A percentile compares a stretch with the other conserved stretches of the same genome.
Conservation (phyloP, 2,888 invertebrate species). For the Heliconius hortense region DNA sequence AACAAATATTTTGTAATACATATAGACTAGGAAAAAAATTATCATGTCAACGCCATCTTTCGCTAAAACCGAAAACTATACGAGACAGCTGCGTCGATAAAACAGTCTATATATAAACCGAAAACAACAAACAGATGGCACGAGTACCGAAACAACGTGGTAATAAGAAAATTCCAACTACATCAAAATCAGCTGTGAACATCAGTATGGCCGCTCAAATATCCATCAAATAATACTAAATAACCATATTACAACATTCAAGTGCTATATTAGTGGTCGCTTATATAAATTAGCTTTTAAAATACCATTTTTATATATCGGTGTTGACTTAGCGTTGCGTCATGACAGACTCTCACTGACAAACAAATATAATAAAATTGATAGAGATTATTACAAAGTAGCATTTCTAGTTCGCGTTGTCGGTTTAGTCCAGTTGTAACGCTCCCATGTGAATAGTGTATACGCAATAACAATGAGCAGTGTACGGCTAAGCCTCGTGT, state of each 20-base stretch:
- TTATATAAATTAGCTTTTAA: conserved; percentile 51
- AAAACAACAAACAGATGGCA: conserved; percentile 54
- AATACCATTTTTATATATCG: conserved; percentile 67
- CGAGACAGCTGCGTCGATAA: conserved; percentile 49
- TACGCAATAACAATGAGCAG: conserved; percentile 71
- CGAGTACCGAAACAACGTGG: conserved; percentile 73
- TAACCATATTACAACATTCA: conserved; percentile 61
- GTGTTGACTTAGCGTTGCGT: conserved; percentile 80
- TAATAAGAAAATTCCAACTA: conserved; percentile 57
- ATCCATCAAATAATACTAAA: conserved; percentile 73
- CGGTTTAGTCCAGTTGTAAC: conserved; percentile 56
- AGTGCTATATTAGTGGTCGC: conserved; percentile 72
- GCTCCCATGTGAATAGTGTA: conserved; percentile 69
- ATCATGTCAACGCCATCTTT: conserved; percentile 15
- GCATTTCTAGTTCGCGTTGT: conserved; percentile 64
- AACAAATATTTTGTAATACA: background rate
- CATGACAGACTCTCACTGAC: conserved; percentile 81
- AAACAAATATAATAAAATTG: conserved; percentile 80
- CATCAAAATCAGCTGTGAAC: conserved; percentile 83
- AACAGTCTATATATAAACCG: conserved; percentile 46
- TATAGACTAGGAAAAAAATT: background rate
- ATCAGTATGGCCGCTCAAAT: conserved; percentile 80
- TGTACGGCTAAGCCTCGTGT: conserved; percentile 76
- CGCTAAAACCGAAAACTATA: background rate
- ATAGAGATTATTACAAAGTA: conserved; percentile 49